Evolutionary conservation across 2,888 invertebrate species (phyloP).

Genomic region (Habrosyne pyritoides): DNA sequence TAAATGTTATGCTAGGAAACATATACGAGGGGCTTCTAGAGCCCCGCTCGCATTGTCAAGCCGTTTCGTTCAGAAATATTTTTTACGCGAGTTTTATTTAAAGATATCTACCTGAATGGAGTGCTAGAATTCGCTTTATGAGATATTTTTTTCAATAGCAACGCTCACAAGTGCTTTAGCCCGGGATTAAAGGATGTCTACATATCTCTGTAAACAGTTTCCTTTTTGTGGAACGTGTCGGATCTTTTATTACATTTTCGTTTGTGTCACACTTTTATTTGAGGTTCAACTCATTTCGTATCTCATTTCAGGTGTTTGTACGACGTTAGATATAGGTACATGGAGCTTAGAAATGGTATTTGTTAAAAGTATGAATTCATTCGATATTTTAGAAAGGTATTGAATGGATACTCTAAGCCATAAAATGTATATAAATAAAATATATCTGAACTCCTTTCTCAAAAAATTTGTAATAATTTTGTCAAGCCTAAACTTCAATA

Average conservation of each 20-base stretch:
- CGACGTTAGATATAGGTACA: neutral
- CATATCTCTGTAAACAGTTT: slow-evolving; percentile 24
- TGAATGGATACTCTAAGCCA: too few relatives aligned
- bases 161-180: slow-evolving; percentile 55
- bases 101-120: slow-evolving; percentile 79
- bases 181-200: slow-evolving; percentile 64
- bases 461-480: neutral
- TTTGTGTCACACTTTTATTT: slow-evolving; percentile 21
- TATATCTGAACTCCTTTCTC: too few relatives aligned
- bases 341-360: neutral
- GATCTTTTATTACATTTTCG: slow-evolving; percentile 47
- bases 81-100: slow-evolving; percentile 78
- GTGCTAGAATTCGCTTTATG: slow-evolving; percentile 80
- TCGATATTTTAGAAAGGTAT: neutral
- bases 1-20: slow-evolving; percentile 84
- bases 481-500: too few relatives aligned
- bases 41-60: slow-evolving; percentile 72
- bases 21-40: slow-evolving; percentile 81
- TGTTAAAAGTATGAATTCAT: neutral
- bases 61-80: slow-evolving; percentile 68
- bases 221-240: slow-evolving; percentile 33
- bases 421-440: too few relatives aligned
- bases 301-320: slow-evolving; percentile 3
- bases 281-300: slow-evolving; percentile 10
- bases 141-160: slow-evolving; percentile 54